These are phyloP conservation scores for Erannis defoliaria DNA, from an alignment of 2,888 invertebrate genomes.

Conservation along the genomic window DNA sequence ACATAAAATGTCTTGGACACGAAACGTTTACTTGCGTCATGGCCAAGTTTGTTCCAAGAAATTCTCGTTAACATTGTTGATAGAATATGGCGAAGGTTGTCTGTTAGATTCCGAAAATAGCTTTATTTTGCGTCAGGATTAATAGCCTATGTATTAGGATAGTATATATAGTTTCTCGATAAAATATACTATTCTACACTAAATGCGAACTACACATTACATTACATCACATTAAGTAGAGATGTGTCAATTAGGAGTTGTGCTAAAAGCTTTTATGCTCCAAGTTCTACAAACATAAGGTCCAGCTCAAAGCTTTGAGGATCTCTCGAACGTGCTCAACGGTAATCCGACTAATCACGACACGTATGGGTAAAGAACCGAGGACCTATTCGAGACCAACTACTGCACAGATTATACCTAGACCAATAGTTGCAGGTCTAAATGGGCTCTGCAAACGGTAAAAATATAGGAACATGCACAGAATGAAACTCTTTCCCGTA, in stretches of 20 bases:
- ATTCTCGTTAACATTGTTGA: conserved; percentile 30
- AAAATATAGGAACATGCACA: conserved; percentile 23
- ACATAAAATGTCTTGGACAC: conserved; percentile 51
- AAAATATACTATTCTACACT: neutral
- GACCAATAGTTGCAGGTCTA: conserved; percentile 37
- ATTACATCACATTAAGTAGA: too few relatives aligned
- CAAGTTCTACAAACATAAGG: neutral
- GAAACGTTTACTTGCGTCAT: conserved; percentile 45
- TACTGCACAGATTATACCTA: conserved; percentile 31
- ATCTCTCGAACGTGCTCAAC: conserved; percentile 32
- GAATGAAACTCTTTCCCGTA: conserved; percentile 39
- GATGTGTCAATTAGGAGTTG: neutral
- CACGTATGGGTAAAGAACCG: conserved; percentile 44
- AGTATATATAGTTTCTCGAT: neutral
- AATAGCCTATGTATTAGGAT: neutral
- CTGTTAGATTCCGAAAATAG: conserved; percentile 9
- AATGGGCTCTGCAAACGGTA: conserved; percentile 39
- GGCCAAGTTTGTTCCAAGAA: conserved; percentile 32
- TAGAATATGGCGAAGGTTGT: conserved; percentile 22
- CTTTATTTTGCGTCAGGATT: conserved; percentile 3
- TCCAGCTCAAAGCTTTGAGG: conserved; percentile 6
- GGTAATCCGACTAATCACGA: conserved; percentile 54
- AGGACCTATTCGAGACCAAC: conserved; percentile 49
- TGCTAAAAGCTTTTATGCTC: neutral
- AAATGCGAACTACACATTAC: too few relatives aligned